These are phyloP conservation scores for Zootoca vivipara DNA, from an alignment of 2,113 vertebrate species.

Conservation along the genomic window DNA sequence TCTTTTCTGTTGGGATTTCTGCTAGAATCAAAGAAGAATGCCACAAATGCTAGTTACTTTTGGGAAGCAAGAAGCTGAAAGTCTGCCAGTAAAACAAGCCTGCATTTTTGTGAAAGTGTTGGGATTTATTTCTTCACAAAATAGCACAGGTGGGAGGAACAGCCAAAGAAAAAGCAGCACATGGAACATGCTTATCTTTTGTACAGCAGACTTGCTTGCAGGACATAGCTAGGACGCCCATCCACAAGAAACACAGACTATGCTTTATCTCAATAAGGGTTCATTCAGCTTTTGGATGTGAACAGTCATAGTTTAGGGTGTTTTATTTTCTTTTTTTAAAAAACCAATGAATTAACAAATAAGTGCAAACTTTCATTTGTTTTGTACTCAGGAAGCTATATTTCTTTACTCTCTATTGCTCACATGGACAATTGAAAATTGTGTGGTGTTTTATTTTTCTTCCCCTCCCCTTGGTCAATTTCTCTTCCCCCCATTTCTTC, in stretches of 20 bases:
- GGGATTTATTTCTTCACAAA: slow-evolving; percentile 25
- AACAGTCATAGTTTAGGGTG: slow-evolving; percentile 6
- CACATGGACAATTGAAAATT: slow-evolving; percentile 6
- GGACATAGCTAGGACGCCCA: slow-evolving; percentile 10
- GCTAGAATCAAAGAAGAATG: not conserved
- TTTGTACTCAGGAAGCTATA: not conserved
- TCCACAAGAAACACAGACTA: slow-evolving; percentile 26
- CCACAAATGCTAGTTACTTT: not conserved
- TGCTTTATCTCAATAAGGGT: slow-evolving; percentile 12
- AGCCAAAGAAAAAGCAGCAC: not conserved
- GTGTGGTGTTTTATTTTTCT: not conserved
- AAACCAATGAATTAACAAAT: slow-evolving; percentile 36
- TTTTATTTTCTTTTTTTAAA: slow-evolving; percentile 18
- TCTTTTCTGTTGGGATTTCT: slow-evolving; percentile 1
- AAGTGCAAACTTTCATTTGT: slow-evolving; percentile 39
- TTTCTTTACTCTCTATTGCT: not conserved
- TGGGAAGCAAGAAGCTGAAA: slow-evolving; percentile 11
- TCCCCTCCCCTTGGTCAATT: not conserved
- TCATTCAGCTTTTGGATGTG: not conserved
- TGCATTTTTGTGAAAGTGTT: not conserved
- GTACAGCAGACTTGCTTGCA: slow-evolving; percentile 19
- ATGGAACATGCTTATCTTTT: slow-evolving; percentile 8
- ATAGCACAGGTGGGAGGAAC: not conserved
- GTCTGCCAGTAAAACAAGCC: slow-evolving; percentile 30
- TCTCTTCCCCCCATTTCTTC: not conserved